Evolutionary conservation across 2,113 vertebrate genomes (phyloP), one percentile per base, ranked within the genome.

Genomic region (Ploceus nigricollis): DNA sequence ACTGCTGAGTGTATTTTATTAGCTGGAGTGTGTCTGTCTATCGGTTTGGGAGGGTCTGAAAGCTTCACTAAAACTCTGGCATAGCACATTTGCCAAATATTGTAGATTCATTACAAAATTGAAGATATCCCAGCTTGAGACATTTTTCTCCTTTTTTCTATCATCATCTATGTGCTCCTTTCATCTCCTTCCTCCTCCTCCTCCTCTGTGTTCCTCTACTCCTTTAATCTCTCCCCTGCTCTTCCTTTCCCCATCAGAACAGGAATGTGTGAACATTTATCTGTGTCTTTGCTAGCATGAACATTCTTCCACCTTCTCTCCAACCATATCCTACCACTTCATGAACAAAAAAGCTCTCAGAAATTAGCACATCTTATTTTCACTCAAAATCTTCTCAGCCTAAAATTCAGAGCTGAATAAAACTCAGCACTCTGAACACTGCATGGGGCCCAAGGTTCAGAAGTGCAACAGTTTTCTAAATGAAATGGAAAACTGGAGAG

Each of bases 171-270:
- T 10, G 35, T 7, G 15, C 16, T 94, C 51, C 65, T 94, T 94
- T 95, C 81, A 93, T 81, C 77, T 89, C n/a, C 35, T 72, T 86
- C 58, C 23, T 92, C 31, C 60, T 86, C 58, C 23, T 92, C 31
- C 60, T 90, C n/a, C n/a, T 65, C 33, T 73, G 27, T 78, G 25
- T 15, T 94, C 51, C 23, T 77, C 64, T 42, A 27, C 23, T 95
- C 93, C 93, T 96, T 95, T 96, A 96, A 94, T 94, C 96, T 96
- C 72, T 57, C 18, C 37, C 18, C 28, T 85, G 89, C 23, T 94
- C 53, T 84, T 87, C 69, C 72, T 92, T 61, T 82, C 70, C 25
- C 57, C 93, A 91, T 82, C 66, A 76, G 63, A 90, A 88, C 18
- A 91, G 82, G 93, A 93, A 91, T 87, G 85, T 66, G 15, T 70